These are phyloP conservation scores for Oscheius sp. DNA, from an alignment of 1,140 invertebrate genomes.

Conservation along the genomic window DNA sequence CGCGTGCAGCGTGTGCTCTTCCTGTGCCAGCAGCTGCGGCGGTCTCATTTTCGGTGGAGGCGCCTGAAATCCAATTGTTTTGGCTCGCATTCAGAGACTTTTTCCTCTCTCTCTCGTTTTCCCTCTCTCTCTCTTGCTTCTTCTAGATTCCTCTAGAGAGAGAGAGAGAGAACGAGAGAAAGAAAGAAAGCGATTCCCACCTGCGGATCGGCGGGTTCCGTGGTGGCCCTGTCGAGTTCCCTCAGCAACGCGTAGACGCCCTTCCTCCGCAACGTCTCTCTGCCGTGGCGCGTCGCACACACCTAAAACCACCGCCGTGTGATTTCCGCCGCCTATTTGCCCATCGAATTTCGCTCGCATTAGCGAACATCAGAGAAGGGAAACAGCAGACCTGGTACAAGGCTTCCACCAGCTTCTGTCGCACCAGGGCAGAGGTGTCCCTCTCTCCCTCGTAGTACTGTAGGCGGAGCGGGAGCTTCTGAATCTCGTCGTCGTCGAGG, in stretches of 20 bases:
- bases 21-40: constrained; percentile 13
- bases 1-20: constrained; percentile 41
- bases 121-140: neutral
- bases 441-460: constrained; percentile 41
- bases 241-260: constrained; percentile 37
- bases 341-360: neutral
- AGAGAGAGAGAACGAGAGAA: too few species aligned
- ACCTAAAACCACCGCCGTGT: constrained; percentile 36
- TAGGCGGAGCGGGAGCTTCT: constrained; percentile 37
- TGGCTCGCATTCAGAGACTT: too few species aligned
- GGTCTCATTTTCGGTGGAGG: constrained; percentile 32
- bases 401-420: constrained; percentile 38
- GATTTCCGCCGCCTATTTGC: constrained; percentile 7
- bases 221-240: constrained; percentile 33
- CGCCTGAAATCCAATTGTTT: constrained; percentile 8
- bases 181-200: too few species aligned
- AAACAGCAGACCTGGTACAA: constrained; percentile 36
- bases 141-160: too few species aligned
- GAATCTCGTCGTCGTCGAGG: constrained; percentile 38
- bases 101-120: neutral
- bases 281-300: constrained; percentile 38
- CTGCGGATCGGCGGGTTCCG: constrained; percentile 12
- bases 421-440: constrained; percentile 1
- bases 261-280: constrained; percentile 35
- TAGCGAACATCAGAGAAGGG: constrained; percentile 1